Base-by-base conservation (phyloP, 2,113 vertebrate genomes). In the Ochotona princeps region DNA sequence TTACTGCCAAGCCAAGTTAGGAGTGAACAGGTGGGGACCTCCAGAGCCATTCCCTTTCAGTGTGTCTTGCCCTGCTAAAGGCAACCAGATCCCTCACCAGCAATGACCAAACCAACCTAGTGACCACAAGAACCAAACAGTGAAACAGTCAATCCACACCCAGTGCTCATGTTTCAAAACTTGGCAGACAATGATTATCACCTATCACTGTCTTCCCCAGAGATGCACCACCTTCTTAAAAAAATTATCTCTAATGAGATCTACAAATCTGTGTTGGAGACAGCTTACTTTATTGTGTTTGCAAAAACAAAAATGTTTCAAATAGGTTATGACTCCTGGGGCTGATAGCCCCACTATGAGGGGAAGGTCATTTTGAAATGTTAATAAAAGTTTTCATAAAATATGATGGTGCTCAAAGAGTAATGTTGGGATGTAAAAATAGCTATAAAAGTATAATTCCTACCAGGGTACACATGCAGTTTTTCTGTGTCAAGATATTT, bases 301-400 rank as follows among this genome's bases (percentile, higher is more conserved):
- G 96, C 97, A 97, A 97, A 98, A 96, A 98, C 95, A 95, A 96
- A 98, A 97, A 97, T 97, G 97, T 97, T 98, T 97, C 97, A 76
- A 97, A 97, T 97, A 97, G 97, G 97, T 97, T 97, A 88, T 85
- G 95, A 94, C 97, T 97, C 96, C 95, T 80, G 97, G 96, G 98
- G 97, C 96, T 97, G 97, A 97, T 94, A 93, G 97, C 97, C 98
- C 93, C 93, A 96, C 97, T 97, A 92, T 63, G 91, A 94, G 96
- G 92, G 95, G 86, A 96, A 96, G 98, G 98, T 97, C 97, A 97
- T 93, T 96, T 30, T 1, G 96, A 98, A 97, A 97, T 79, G 96
- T 98, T 98, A 97, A 98, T 98, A 98, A 97, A 98, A 97, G 97
- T 98, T 98, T 98, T 97, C 96, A 97, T 98, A 97, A 98, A 97